Conservation (phyloP, 2,113 vertebrate genomes). For the Hystrix cristata region DNA sequence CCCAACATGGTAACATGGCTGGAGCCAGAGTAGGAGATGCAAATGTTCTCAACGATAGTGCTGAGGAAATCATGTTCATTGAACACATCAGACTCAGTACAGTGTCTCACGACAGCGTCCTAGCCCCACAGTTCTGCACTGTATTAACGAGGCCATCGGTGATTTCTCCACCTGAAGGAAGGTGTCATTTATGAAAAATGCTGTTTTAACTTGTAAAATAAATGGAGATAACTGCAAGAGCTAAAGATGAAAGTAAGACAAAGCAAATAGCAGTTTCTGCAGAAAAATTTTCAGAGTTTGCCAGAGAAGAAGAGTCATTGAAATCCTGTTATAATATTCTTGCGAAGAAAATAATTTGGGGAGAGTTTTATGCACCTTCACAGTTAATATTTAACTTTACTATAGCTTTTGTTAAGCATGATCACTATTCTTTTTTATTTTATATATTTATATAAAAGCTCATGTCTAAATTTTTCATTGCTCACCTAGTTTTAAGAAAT, state of each 20-base stretch:
- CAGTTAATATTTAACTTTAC: background rate
- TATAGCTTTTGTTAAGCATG: background rate
- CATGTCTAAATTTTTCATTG: background rate
- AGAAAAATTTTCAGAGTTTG: background rate
- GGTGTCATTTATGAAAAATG: accelerated
- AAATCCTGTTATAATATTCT: background rate
- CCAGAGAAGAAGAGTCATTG: background rate
- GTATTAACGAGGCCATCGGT: accelerated
- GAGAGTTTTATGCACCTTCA: background rate
- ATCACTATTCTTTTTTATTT: background rate
- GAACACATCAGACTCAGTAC: background rate
- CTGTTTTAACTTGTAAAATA: background rate
- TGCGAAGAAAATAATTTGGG: background rate
- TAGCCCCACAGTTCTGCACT: accelerated
- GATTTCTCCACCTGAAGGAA: background rate
- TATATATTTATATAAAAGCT: background rate
- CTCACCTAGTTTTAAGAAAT: background rate
- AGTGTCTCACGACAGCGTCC: background rate
- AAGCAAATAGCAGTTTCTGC: background rate
- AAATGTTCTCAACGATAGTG: background rate
- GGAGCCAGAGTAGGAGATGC: background rate
- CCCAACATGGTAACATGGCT: no score
- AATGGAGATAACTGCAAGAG: background rate
- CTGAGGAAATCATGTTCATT: background rate
- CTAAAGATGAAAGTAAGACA: background rate